Evolutionary conservation across 2,113 vertebrate genomes (phyloP).

Genomic region (Prionailurus viverrinus): DNA sequence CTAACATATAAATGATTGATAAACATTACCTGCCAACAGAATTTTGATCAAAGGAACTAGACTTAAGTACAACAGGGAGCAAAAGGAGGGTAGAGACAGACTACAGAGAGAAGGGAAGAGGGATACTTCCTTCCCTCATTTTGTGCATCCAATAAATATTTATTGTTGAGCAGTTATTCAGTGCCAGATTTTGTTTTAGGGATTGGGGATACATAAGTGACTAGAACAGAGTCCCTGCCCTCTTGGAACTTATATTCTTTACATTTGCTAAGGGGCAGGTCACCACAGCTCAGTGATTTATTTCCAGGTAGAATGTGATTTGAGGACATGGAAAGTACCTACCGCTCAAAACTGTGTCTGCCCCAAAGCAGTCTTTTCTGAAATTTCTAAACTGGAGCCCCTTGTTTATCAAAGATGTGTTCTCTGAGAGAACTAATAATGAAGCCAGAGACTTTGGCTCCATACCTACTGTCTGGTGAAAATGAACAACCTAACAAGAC

Average conservation of each 20-base stretch:
- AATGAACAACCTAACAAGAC: background rate
- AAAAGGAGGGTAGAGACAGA: background rate
- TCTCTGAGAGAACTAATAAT: background rate
- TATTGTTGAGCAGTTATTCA: background rate
- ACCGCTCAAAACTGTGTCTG: background rate
- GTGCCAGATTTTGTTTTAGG: background rate
- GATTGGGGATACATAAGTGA: background rate
- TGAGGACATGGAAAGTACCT: constrained; percentile 4
- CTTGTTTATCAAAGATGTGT: background rate
- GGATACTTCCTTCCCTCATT: background rate
- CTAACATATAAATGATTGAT: background rate
- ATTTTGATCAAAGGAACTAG: constrained; percentile 22
- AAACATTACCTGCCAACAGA: background rate
- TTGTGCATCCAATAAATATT: background rate
- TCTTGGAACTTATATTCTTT: background rate
- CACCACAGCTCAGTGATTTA: background rate
- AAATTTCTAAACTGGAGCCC: background rate
- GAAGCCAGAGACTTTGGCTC: background rate
- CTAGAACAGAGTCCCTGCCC: background rate
- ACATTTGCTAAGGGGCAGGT: background rate
- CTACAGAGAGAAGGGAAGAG: background rate
- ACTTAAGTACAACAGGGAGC: background rate
- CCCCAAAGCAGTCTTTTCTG: background rate
- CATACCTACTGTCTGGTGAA: background rate
- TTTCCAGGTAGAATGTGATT: constrained; percentile 24